Conservation (phyloP, 2,113 vertebrate genomes). For the Caretta caretta region DNA sequence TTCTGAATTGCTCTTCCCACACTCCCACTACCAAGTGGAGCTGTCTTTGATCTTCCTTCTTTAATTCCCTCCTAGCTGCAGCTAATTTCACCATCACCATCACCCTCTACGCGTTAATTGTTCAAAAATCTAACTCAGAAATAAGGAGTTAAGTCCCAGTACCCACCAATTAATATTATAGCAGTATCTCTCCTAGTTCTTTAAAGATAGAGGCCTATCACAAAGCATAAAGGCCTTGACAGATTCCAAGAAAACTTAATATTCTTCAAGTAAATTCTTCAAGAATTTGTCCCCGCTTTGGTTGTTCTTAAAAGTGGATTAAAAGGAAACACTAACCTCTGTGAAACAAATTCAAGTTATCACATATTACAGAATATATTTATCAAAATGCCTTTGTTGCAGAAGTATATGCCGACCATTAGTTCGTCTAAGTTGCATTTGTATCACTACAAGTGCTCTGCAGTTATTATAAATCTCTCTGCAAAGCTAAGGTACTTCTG, state of each 20-base stretch:
- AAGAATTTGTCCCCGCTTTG: neutral
- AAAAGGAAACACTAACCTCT: neutral
- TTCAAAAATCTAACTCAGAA: neutral
- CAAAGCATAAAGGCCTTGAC: neutral
- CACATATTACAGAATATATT: neutral
- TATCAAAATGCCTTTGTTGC: neutral
- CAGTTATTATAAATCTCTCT: neutral
- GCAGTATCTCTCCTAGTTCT: neutral
- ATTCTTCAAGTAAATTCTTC: neutral
- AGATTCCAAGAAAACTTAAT: neutral
- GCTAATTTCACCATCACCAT: neutral
- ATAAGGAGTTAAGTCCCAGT: neutral
- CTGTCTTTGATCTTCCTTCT: neutral
- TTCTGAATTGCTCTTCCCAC: neutral
- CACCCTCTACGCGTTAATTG: neutral
- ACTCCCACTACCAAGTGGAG: neutral
- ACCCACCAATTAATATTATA: neutral
- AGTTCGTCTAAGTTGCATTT: constrained; percentile 2
- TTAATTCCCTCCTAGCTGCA: neutral
- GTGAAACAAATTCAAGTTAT: neutral
- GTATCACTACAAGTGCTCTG: neutral
- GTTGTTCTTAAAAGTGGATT: neutral
- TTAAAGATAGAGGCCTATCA: neutral
- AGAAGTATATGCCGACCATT: neutral
- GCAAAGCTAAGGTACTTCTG: neutral